Base-by-base conservation (phyloP, 2,113 vertebrate species). In the Ammodytes marinus region DNA sequence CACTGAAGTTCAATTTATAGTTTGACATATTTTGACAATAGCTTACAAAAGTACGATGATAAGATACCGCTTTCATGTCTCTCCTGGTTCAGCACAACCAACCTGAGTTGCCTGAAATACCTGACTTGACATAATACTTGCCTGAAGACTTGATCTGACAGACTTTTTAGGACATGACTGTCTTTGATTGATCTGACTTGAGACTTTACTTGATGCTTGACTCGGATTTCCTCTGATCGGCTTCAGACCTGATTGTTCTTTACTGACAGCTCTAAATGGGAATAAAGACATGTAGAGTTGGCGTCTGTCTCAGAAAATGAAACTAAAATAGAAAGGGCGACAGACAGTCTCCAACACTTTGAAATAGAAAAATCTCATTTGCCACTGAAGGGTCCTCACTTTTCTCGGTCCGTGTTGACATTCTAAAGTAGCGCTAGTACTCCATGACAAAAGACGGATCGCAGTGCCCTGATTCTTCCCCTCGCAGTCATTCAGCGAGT, bases 401-500 rank as follows among this genome's bases (percentile, higher is more conserved):
- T 11, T 40, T 63, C 5, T 1, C 13, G 14, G 9, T 58, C 27
- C 37, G 40, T 8, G 14, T 5, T 12, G 17, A 4, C 10, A 54
- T 27, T 79, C 13, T 50, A 50, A 27, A 55, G 27, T 13, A 42
- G 14, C 40, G 40, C 7, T 4, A 27, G 27, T 27, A 11, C 42
- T 69, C 5, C 49, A 49, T 14, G 27, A 47, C 37, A 43, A 49
- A 71, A 43, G n/a, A 59, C 63, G 9, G 58, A 76, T 40, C 49
- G 0, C 55, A 27, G 11, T 53, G 67, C 40, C 17, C 70, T 49
- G 47, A 1, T 43, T 69, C 49, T 52, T 27, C 12, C 27, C 17
- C 67, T 63, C 2, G 8, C 47, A 43, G 74, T 77, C 52, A 15
- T 8, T 71, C 76, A 61, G 49, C 7, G 1, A 67, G 63, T 70